Conservation (phyloP, 2,888 invertebrate genomes). For the Stenolophus ochropezus region DNA sequence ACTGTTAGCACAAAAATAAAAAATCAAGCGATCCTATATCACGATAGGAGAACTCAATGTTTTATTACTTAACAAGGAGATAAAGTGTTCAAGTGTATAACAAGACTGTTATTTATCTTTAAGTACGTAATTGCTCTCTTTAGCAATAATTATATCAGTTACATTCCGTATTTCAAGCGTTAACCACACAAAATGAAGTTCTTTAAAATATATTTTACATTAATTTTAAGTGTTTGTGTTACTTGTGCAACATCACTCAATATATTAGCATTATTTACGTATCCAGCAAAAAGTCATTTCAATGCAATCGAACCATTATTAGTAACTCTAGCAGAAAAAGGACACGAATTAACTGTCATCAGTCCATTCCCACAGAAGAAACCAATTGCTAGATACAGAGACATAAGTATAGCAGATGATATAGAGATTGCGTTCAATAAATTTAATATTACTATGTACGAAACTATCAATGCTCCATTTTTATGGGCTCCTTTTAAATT, state of each 20-base stretch:
- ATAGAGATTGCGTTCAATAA: neutral
- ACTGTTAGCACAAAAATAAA: too few relatives aligned
- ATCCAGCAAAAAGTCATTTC: constrained; percentile 82
- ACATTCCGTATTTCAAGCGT: too few relatives aligned
- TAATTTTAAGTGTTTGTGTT: neutral
- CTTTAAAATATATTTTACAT: neutral
- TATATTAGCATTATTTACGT: constrained; percentile 80
- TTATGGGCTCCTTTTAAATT: neutral
- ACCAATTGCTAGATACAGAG: neutral
- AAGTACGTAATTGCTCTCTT: too few relatives aligned
- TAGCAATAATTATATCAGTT: too few relatives aligned
- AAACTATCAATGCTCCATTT: neutral
- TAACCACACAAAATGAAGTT: neutral
- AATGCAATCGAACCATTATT: constrained; percentile 78
- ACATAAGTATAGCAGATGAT: constrained; percentile 20
- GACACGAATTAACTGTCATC: constrained; percentile 81
- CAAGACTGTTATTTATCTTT: too few relatives aligned
- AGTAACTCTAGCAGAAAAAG: constrained; percentile 77
- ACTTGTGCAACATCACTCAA: constrained; percentile 69
- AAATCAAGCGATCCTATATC: too few relatives aligned
- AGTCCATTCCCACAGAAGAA: constrained; percentile 76
- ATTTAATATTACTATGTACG: neutral
- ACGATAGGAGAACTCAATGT: too few relatives aligned
- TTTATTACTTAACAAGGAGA: too few relatives aligned
- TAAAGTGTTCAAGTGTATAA: too few relatives aligned